A percentile compares a stretch with the other conserved stretches of the same genome.
phyloP scores from a whole-genome alignment of 2,797 vertebrate genomes.

The Anomalospiza imberbis region DNA sequence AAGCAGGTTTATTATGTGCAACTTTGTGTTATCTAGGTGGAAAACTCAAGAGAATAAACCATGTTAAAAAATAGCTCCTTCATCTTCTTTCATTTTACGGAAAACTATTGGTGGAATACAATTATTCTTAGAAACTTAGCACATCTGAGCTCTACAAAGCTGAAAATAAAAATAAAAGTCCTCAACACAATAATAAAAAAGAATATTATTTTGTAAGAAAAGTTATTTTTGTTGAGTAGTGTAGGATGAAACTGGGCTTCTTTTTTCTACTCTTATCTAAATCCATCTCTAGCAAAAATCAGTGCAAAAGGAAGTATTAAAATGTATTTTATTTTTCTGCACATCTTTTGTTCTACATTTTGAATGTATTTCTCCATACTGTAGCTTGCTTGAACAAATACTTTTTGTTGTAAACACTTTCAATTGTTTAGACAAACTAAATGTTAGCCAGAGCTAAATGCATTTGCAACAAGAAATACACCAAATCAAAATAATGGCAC shows the following conservation, averaged over 20 bases:
- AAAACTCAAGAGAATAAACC: not conserved
- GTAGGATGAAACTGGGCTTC: not conserved
- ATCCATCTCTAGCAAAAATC: not conserved
- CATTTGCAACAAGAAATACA: constrained; percentile 43
- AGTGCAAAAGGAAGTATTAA: not conserved
- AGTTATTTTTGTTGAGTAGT: not conserved
- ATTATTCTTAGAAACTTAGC: not conserved
- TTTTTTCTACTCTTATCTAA: not conserved
- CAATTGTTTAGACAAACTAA: constrained; percentile 59
- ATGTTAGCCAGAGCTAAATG: constrained; percentile 47
- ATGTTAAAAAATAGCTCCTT: not conserved
- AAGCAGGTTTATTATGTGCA: not conserved
- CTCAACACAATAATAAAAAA: not conserved
- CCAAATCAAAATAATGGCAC: constrained; percentile 47
- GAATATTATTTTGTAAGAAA: not conserved
- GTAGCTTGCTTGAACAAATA: constrained; percentile 12
- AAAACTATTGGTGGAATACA: not conserved
- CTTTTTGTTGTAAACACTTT: constrained; percentile 40
- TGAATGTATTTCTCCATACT: not conserved
- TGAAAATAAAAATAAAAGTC: not conserved
- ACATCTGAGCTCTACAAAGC: not conserved
- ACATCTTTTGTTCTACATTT: not conserved
- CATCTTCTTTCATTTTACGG: not conserved
- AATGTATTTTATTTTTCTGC: not conserved
- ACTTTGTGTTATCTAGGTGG: not conserved